A percentile compares a stretch with the other conserved stretches of the same genome.
These are phyloP conservation scores for Proterorhinus semilunaris DNA, from an alignment of 2,113 vertebrate genomes.

Conservation along the genomic window DNA sequence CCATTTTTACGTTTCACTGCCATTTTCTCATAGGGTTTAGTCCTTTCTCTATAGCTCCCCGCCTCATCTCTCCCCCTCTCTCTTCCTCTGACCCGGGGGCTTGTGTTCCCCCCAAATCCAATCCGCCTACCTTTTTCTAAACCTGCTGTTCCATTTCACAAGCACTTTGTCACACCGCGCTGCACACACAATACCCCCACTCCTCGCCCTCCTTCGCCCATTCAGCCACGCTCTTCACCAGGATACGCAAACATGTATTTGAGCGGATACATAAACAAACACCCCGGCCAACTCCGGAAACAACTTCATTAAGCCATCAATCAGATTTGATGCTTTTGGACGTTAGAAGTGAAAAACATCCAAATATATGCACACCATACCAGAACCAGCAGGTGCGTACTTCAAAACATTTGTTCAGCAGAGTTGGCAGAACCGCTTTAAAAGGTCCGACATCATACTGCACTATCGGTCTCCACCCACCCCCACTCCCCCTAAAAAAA, in stretches of 20 bases:
- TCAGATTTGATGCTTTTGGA: conserved; percentile 37
- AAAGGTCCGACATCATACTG: too few species aligned
- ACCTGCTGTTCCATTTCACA: conserved; percentile 71
- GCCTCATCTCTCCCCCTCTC: conserved; percentile 34
- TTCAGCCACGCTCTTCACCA: conserved; percentile 30
- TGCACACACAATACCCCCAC: conserved; percentile 59
- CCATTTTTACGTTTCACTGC: conserved; percentile 35
- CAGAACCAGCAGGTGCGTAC: background rate
- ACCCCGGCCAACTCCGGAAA: background rate
- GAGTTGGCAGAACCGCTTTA: too few species aligned
- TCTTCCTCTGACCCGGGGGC: conserved; percentile 63
- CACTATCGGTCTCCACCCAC: too few species aligned
- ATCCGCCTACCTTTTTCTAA: conserved; percentile 67
- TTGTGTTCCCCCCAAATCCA: conserved; percentile 66
- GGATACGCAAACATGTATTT: conserved; percentile 29
- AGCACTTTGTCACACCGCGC: conserved; percentile 70
- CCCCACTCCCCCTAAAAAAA: too few species aligned
- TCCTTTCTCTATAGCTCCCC: conserved; percentile 12
- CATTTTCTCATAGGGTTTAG: conserved; percentile 34
- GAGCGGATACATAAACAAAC: conserved; percentile 13
- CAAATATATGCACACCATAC: conserved; percentile 4
- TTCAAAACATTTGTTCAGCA: background rate
- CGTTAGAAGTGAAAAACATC: background rate
- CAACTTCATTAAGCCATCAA: conserved; percentile 53
- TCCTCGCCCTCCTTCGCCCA: conserved; percentile 35